Evolutionary conservation across 2,113 vertebrate genomes (phyloP), one percentile per base, ranked within the genome.

Genomic region (Gallinago undulata): DNA sequence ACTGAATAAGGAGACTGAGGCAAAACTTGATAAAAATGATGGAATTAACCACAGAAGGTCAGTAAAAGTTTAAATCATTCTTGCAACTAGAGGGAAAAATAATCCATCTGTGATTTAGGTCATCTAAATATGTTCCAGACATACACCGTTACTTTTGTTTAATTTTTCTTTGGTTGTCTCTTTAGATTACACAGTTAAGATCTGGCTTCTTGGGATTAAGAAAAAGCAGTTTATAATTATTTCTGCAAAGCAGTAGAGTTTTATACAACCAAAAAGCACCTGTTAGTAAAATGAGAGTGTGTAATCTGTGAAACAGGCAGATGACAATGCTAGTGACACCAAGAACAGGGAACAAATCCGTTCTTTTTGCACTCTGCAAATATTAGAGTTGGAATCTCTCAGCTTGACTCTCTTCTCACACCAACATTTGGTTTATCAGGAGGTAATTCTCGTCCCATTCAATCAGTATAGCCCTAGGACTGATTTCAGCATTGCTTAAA

Each of bases 51-150:
- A 70, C 60, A 57, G 48, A 91, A 94, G 70, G 74, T 81, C 86
- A 92, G 66, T 55, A 84, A 88, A 94, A 90, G 73, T 95, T 93
- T 96, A 93, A 95, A 89, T 93, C 83, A 76, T 91, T 84, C 85
- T 84, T 4, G 0, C 31, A 87, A 85, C 67, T 74, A 66, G 77
- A 87, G 25, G 55, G 50, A 70, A 90, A 93, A 87, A 69, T 84
- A 93, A 94, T 67, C 63, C 53, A 35, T 91, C 70, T 87, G 75
- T 88, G 91, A 78, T 68, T 87, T 77, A 90, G 63, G 84, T 92
- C 66, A 79, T 83, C 86, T 80, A 37, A 87, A 84, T 8, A 4
- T 93, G 85, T 70, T 96, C 59, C 77, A 76, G 83, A 86, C 63
- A 0, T 57, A 73, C 25, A 55, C 3, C 4, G 48, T 57, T 97